Evolutionary conservation across 2,888 invertebrate genomes (phyloP), one percentile per base, ranked within the genome.

Genomic region (Nebria salina): DNA sequence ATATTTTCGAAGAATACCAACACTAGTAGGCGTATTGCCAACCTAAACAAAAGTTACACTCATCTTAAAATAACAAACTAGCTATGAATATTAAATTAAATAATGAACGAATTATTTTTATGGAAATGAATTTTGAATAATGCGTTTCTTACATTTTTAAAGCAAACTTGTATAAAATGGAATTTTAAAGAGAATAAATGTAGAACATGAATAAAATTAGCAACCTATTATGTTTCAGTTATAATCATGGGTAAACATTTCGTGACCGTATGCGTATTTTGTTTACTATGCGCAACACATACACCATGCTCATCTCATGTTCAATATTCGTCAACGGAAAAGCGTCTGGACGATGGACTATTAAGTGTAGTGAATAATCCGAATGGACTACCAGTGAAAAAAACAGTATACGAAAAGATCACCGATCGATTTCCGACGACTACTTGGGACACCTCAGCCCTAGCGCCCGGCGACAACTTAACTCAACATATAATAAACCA

Each of bases 261-360:
- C 82, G 93, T 95, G 85, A 94, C 95, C 13, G 95, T 95, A n/a
- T 95, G 95, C 87, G 94, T 96, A 89, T 94, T 96, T 85, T 96
- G 96, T 86, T 91, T 96, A 74, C 89, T 96, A 0, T 95, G 95
- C 86, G 95, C 95, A 1, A 93, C 95, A 11, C 95, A 95, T 86
- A 90, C 92, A 65, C 94, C 94, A 0, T 95, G 96, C 86, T 93
- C 93, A 73, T 94, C 95, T 1, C 95, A 95, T 86, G 90, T 92
- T 75, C 91, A 91, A 84, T 84, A 87, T 11, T 75, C 72, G 1
- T 41, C 65, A 34, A 76, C 64, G 54, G 81, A 81, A 43, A 76
- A 81, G 20, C 15, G 72, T 1, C 26, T 73, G 34, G 42, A 83
- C 42, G 77, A 76, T 79, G 72, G 82, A 83, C 77, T 75, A 82